A percentile compares a stretch with the other conserved stretches of the same genome.
phyloP scores from a whole-genome alignment of 2,888 invertebrate species.

The Embidobia sp. region DNA sequence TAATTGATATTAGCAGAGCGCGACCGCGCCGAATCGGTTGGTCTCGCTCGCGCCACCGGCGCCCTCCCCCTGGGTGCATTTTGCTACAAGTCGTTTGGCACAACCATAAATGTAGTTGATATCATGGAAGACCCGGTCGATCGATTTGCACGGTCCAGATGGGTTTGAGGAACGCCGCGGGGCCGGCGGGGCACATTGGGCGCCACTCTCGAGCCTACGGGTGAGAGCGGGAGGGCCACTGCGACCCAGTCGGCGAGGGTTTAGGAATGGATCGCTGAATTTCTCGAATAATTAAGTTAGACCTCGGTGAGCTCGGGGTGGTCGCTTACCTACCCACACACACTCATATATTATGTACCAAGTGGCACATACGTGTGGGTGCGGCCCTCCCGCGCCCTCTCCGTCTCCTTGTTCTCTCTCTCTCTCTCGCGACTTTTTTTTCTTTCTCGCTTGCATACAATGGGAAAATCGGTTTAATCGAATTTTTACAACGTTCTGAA shows the following conservation, averaged over 20 bases:
- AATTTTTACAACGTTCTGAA: no score
- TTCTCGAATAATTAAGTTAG: constrained; percentile 82
- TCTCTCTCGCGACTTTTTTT: background rate
- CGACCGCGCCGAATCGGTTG: constrained; percentile 12
- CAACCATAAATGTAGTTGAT: constrained; percentile 64
- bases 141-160: constrained; percentile 70
- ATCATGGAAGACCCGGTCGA: constrained; percentile 67
- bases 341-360: constrained; percentile 80
- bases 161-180: constrained; percentile 56
- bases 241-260: constrained; percentile 49
- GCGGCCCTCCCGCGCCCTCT: constrained; percentile 56
- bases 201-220: constrained; percentile 18
- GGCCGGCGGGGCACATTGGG: constrained; percentile 25
- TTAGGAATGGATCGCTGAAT: constrained; percentile 78
- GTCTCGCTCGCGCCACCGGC: no score
- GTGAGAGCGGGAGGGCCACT: constrained; percentile 28
- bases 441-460: constrained; percentile 29
- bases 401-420: constrained; percentile 27
- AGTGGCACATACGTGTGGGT: constrained; percentile 69
- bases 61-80: constrained; percentile 29
- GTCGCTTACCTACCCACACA: constrained; percentile 80
- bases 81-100: constrained; percentile 57
- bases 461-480: constrained; percentile 18
- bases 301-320: constrained; percentile 75
- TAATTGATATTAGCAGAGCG: constrained; percentile 61